Base-by-base conservation (phyloP, 2,113 vertebrate genomes). In the Tragulus kanchil region DNA sequence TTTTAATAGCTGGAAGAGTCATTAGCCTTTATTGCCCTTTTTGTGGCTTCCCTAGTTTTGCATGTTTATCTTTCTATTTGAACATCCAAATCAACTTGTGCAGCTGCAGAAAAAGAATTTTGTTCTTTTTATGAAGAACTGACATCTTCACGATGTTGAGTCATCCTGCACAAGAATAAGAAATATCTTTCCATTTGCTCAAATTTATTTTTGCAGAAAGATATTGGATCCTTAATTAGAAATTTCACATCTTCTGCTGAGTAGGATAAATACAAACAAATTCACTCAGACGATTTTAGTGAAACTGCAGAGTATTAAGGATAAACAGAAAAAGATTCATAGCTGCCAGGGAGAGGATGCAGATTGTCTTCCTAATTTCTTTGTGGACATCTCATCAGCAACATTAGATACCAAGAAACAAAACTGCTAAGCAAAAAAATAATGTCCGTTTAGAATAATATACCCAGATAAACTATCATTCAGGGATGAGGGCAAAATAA, bases 261-360 rank as follows among this genome's bases (percentile, higher is more conserved):
- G 42, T 54, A 83, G n/a, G 56, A 56, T 71, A 90, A 90, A 79
- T 65, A 50, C 62, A 95, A 94, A 82, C 31, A 69, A 91, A 93
- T 36, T 13, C 28, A 58, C 16, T 65, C 1, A 61, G 89, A 26
- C 13, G 3, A 88, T 88, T 58, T 79, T 81, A 64, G 52, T 77
- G 77, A 88, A 90, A 75, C 77, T 16, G 36, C 8, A 50, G 31
- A 65, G 36, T 62, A 85, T 62, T 88, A 54, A 62, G 45, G 59
- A 69, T 62, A 78, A 48, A 65, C 15, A 78, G 69, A 69, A 36
- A 81, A 77, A 61, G n/a, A 19, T 23, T 67, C 78, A 26, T 3
- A 79, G 45, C 19, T 92, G 10, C 6, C 75, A 52, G 16, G 67
- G 28, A 92, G 42, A 64, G 81, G 45, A 58, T 8, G 8, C 1